phyloP scores from a whole-genome alignment of 2,888 invertebrate species.

The Mongoloraphidia duomilia region DNA sequence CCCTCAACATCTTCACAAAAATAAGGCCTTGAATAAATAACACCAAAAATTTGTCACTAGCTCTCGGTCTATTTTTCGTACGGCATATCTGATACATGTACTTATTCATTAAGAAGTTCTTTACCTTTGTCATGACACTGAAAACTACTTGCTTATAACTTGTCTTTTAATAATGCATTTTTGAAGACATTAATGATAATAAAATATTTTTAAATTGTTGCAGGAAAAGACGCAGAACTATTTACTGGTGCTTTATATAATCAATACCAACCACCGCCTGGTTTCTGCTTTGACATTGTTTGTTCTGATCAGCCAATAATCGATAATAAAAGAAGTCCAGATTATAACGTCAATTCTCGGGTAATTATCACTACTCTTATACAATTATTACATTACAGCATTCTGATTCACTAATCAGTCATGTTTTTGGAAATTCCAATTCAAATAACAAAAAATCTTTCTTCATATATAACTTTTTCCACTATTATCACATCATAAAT shows the following conservation, averaged over 20 bases:
- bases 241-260: slow-evolving; percentile 77
- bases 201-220: slow-evolving; percentile 3
- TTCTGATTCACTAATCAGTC: neutral
- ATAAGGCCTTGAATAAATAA: no score
- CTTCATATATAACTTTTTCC: neutral
- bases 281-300: slow-evolving; percentile 85
- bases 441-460: neutral
- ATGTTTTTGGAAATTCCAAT: neutral
- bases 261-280: slow-evolving; percentile 69
- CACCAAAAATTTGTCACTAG: no score
- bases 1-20: no score
- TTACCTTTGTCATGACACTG: no score
- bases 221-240: slow-evolving; percentile 49
- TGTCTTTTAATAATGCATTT: neutral
- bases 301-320: slow-evolving; percentile 77
- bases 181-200: neutral
- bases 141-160: neutral
- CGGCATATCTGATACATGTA: no score
- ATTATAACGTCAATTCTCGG: slow-evolving; percentile 65
- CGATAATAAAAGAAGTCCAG: slow-evolving; percentile 64
- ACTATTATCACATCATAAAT: neutral
- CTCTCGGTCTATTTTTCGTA: no score
- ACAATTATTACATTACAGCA: neutral
- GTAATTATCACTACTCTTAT: slow-evolving; percentile 33
- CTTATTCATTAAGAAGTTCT: no score